Evolutionary conservation across 2,113 vertebrate genomes (phyloP).

Genomic region (Lampris incognitus): DNA sequence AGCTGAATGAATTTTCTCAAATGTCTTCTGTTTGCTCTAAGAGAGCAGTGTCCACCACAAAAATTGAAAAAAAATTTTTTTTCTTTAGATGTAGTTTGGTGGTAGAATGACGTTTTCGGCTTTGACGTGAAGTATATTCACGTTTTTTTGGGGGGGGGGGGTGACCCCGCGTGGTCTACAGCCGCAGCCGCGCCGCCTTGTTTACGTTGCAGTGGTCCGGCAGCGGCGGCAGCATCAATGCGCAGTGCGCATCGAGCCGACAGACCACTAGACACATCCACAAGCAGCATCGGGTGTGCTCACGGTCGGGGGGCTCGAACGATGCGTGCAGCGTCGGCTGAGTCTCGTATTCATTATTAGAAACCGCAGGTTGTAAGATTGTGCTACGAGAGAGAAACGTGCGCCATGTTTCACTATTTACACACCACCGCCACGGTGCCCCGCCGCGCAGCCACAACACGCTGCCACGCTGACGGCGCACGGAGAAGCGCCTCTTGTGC

Average conservation of each 20-base stretch:
- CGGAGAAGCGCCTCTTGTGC: not conserved
- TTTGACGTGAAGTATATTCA: slow-evolving; percentile 3
- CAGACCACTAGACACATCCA: not conserved
- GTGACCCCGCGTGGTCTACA: not conserved
- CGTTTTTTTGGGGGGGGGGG: not conserved
- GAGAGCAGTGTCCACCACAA: too few species aligned
- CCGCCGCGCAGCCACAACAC: not conserved
- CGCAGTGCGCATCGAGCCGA: slow-evolving; percentile 68
- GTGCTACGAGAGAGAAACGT: not conserved
- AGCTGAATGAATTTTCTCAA: slow-evolving; percentile 18
- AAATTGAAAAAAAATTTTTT: not conserved
- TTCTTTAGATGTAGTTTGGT: not conserved
- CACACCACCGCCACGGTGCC: not conserved
- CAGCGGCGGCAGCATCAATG: slow-evolving; percentile 26
- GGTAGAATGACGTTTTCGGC: not conserved
- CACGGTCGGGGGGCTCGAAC: not conserved
- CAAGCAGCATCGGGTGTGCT: not conserved
- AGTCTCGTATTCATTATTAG: not conserved
- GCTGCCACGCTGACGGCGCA: not conserved
- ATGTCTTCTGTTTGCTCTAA: not conserved
- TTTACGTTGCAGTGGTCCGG: slow-evolving; percentile 68
- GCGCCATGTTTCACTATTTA: not conserved
- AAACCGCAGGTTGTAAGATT: not conserved
- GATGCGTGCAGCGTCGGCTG: not conserved
- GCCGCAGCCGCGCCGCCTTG: slow-evolving; percentile 52